These are phyloP conservation scores for Sceliomorpha sp. DNA, from an alignment of 2,888 invertebrate species.

Conservation along the genomic window DNA sequence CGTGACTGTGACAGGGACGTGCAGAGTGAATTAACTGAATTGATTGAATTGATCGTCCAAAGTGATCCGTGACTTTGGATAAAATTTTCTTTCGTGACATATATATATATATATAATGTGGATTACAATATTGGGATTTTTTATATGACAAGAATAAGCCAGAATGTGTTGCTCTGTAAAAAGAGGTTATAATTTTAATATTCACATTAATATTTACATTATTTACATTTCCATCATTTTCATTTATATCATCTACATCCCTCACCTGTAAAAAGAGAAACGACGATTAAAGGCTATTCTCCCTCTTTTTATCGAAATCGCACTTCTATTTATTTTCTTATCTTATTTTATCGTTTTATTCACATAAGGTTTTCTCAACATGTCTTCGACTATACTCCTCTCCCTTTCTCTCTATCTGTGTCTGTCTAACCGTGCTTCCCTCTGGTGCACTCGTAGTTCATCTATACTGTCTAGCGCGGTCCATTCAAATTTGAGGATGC, in stretches of 20 bases:
- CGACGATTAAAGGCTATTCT: conserved; percentile 6
- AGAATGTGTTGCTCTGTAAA: conserved; percentile 10
- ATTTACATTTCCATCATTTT: not conserved
- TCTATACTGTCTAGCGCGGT: conserved; percentile 7
- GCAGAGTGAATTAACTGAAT: no score
- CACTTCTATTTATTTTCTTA: conserved; percentile 1
- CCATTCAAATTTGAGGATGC: conserved; percentile 4
- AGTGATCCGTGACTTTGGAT: no score
- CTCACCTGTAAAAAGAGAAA: conserved; percentile 8
- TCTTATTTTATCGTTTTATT: not conserved
- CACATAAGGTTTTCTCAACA: not conserved
- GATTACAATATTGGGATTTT: conserved; percentile 8
- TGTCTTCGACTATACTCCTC: not conserved
- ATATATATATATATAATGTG: no score
- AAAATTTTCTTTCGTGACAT: no score
- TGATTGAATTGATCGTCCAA: no score
- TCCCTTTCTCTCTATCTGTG: not conserved
- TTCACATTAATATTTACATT: conserved; percentile 1
- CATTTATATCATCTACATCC: no score
- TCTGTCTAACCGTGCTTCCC: conserved; percentile 5
- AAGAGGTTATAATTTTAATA: conserved; percentile 6
- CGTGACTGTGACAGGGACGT: no score
- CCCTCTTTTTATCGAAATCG: not conserved
- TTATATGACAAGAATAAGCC: conserved; percentile 1
- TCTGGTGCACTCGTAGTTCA: conserved; percentile 1